Percentiles rank a stretch among this genome's conserved stretches.
Conservation (phyloP, 2,113 vertebrate species). For the Epinephelus moara region DNA sequence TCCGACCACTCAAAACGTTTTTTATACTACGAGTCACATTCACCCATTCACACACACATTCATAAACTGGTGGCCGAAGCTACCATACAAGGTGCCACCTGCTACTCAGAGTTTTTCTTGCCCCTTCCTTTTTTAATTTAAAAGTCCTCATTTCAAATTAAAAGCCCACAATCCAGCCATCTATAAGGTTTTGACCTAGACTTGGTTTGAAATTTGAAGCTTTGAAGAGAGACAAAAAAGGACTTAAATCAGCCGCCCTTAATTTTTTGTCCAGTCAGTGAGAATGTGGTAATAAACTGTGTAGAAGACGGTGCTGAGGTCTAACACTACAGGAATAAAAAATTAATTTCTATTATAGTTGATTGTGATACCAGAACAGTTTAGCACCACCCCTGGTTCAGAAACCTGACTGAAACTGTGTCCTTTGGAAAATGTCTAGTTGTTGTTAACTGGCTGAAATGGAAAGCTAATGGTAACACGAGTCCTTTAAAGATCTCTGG, state of each 20-base stretch:
- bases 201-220: too few species aligned
- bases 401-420: not conserved
- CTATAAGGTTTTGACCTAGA: too few species aligned
- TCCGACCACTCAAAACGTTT: too few species aligned
- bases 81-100: too few species aligned
- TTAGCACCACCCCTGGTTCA: not conserved
- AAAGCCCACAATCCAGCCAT: too few species aligned
- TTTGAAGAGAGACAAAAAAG: not conserved
- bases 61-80: too few species aligned
- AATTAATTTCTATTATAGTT: not conserved
- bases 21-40: too few species aligned
- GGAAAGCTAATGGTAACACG: not conserved
- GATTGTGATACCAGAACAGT: not conserved
- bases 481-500: not conserved
- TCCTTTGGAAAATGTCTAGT: not conserved
- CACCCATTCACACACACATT: too few species aligned
- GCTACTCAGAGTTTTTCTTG: too few species aligned
- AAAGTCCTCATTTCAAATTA: too few species aligned
- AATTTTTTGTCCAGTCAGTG: not conserved
- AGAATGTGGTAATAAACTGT: not conserved
- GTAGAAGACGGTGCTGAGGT: not conserved
- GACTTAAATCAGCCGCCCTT: too few species aligned
- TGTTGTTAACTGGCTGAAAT: not conserved
- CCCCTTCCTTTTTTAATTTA: too few species aligned
- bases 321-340: not conserved